These are phyloP conservation scores for Lanius ludovicianus DNA, from an alignment of 2,113 vertebrate genomes.

Conservation along the genomic window DNA sequence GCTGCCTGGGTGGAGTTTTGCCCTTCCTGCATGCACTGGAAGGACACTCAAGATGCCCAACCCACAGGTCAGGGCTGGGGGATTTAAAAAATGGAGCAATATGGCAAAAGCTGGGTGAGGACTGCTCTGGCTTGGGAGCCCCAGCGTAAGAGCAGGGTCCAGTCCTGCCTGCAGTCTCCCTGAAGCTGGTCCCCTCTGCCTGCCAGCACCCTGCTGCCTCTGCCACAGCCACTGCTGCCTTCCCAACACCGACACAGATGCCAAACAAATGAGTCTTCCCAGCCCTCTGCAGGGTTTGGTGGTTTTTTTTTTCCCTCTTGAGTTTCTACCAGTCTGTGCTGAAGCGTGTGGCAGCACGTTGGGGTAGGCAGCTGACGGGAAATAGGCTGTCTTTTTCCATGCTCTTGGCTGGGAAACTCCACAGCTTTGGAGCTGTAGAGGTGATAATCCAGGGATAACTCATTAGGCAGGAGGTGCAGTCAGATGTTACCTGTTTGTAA, in stretches of 20 bases:
- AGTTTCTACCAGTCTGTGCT: constrained; percentile 16
- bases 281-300: not conserved
- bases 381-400: not conserved
- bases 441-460: not conserved
- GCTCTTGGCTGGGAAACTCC: not conserved
- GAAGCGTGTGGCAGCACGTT: constrained; percentile 32
- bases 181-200: not conserved
- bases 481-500: not conserved
- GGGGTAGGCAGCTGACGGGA: not conserved
- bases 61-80: not conserved
- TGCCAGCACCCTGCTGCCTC: not conserved
- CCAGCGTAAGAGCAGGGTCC: not conserved
- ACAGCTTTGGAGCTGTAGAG: not conserved
- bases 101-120: fast-evolving
- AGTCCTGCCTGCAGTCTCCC: not conserved
- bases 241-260: not conserved
- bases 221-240: not conserved
- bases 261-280: not conserved
- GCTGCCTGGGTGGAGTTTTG: not conserved
- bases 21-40: not conserved
- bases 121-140: not conserved
- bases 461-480: not conserved
- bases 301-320: not conserved
- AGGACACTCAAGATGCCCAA: not conserved
- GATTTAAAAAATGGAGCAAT: not conserved